These are phyloP conservation scores for Pachypeltis micranthus DNA, from an alignment of 1,140 invertebrate genomes.

Conservation along the genomic window DNA sequence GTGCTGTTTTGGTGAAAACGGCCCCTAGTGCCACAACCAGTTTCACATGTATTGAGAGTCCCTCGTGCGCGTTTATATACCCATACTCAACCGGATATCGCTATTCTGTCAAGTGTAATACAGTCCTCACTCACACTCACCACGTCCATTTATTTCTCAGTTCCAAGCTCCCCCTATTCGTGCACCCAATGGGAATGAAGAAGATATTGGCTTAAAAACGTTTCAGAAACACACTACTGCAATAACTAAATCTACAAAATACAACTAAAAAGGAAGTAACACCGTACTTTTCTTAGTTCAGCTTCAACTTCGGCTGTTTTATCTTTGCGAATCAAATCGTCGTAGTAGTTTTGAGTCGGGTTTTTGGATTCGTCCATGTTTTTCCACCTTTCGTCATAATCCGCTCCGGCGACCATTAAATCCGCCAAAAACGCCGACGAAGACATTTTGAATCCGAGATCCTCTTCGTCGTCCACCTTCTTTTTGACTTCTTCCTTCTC, in stretches of 20 bases:
- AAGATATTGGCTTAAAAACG: too few relatives aligned
- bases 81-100: too few relatives aligned
- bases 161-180: too few relatives aligned
- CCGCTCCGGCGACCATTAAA: conserved; percentile 36
- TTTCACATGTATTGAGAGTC: too few relatives aligned
- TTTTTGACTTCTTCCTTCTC: conserved; percentile 42
- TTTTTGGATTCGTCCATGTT: conserved; percentile 62
- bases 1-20: too few relatives aligned
- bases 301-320: conserved; percentile 72
- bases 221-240: too few relatives aligned
- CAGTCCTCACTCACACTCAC: too few relatives aligned
- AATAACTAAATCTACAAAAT: not conserved
- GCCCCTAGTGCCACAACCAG: too few relatives aligned
- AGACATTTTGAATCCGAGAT: conserved; percentile 40
- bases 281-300: conserved; percentile 58
- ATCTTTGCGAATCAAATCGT: conserved; percentile 68
- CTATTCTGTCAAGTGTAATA: too few relatives aligned
- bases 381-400: conserved; percentile 67
- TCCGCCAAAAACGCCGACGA: conserved; percentile 41
- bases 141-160: too few relatives aligned
- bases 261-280: not conserved
- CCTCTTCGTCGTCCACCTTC: conserved; percentile 44
- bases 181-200: too few relatives aligned
- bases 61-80: too few relatives aligned
- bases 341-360: conserved; percentile 56